Conservation (phyloP, 2,113 vertebrate genomes). For the Megaleporinus macrocephalus region DNA sequence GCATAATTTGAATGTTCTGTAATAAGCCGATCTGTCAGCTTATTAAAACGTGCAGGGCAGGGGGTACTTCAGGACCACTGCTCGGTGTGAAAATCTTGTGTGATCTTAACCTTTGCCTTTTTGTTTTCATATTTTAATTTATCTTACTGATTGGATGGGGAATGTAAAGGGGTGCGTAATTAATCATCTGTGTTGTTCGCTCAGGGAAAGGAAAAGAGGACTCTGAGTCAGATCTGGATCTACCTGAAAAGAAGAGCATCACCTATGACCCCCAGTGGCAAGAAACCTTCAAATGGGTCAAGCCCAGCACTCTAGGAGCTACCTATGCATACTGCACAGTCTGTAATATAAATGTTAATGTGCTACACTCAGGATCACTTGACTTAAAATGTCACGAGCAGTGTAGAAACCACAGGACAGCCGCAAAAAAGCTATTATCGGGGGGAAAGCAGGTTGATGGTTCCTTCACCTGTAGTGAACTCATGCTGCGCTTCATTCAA, state of each 20-base stretch:
- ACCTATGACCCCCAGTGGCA: conserved; percentile 68
- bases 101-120: too few relatives aligned
- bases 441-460: background rate
- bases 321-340: conserved; percentile 65
- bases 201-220: conserved; percentile 46
- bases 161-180: background rate
- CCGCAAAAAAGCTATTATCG: fast-evolving
- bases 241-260: background rate
- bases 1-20: too few relatives aligned
- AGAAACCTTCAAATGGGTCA: conserved; percentile 63
- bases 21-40: too few relatives aligned
- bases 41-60: too few relatives aligned
- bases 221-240: conserved; percentile 42
- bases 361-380: conserved; percentile 42
- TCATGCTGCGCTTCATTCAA: conserved; percentile 65
- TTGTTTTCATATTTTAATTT: background rate
- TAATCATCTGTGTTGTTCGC: conserved; percentile 38
- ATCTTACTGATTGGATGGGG: background rate
- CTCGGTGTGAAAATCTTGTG: too few relatives aligned
- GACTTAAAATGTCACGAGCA: conserved; percentile 68
- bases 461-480: conserved; percentile 56
- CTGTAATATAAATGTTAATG: conserved; percentile 64
- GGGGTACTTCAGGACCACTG: too few relatives aligned
- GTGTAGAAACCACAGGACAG: conserved; percentile 59
- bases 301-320: conserved; percentile 64